Evolutionary conservation across 2,797 vertebrate genomes (phyloP), one percentile per base, ranked within the genome.

Genomic region (Argya squamiceps): DNA sequence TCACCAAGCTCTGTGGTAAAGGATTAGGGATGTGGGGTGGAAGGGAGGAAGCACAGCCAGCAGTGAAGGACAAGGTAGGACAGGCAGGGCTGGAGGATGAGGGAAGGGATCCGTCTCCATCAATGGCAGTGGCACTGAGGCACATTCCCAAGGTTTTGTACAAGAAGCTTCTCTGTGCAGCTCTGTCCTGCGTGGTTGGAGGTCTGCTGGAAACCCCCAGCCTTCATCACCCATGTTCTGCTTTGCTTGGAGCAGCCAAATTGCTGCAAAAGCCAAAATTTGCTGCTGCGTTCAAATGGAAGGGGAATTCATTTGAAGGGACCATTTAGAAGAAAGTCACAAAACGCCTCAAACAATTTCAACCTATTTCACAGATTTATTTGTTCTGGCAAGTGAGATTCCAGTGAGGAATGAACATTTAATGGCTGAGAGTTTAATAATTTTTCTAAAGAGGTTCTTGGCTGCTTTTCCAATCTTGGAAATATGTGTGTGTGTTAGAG

Each of bases 81-180:
- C 52, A n/a, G 44, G 27, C 27, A 55, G 55, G 55, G 56, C 71
- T 63, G 77, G 23, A 92, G 43, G 32, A 15, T 16, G 56, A 80
- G 37, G n/a, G 43, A 24, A 53, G 34, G 36, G 39, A n/a, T 78
- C 55, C 0, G 0, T 41, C 39, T 32, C 36, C 30, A 12, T 6
- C 0, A 0, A 5, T 53, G 21, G 34, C 68, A 34, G 15, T 46
- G 49, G 53, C 43, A 32, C 55, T 0, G 1, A 59, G 47, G 30
- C 3, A 11, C 5, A 0, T n/a, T 60, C 13, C 2, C n/a, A 11
- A 37, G 24, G 30, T 18, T 78, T 71, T 74, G 53, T 68, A 15
- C 46, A 26, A 55, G 63, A 71, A 39, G 29, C 37, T 93, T 55
- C 27, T 10, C 36, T 10, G 34, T 47, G 62, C 41, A 63, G 64